Base-by-base conservation (phyloP, 2,113 vertebrate genomes). In the Nettapus auritus region DNA sequence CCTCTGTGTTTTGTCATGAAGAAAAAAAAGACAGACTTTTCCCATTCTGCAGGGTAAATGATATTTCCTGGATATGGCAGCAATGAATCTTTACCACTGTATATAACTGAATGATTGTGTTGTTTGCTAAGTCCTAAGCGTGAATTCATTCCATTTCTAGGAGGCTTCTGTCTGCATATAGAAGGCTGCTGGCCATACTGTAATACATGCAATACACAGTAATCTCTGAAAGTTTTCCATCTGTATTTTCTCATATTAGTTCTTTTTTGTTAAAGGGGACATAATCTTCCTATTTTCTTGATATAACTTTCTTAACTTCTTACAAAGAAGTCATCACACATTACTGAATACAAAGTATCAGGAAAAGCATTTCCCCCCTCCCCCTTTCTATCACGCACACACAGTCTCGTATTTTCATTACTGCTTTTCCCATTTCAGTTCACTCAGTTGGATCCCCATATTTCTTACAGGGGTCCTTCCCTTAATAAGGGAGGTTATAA, bases 1-100 rank as follows among this genome's bases (percentile, higher is more conserved):
- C 63, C 13, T 69, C 59, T 48, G 44, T 29, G 60, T 36, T 1
- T 0, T 6, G 10, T 33, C 33, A 63, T 0, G 1, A 6, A 46
- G 20, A 2, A 31, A 26, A 33, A 70, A n/a, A 42, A 13, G 31
- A 36, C 23, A 36, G 6, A 71, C 10, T 42, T 57, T 57, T 36
- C 14, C 28, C 16, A n/a, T 84, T 86, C 52, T 82, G 46, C 36
- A 67, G 52, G 40, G 16, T 52, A 69, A 19, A 40, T 70, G 66
- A 71, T 16, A 8, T 36, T 44, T 36, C 8, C 26, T 78, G n/a
- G 1, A 0, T 40, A 36, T 31, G 25, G 60, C 31, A 91, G 28
- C 46, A 62, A 44, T 46, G 62, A 59, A 76, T 46, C 81, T 71
- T 81, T 87, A 56, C 56, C 57, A 46, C 3, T 67, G n/a, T 66